A percentile compares a stretch with the other conserved stretches of the same genome.
Conservation (phyloP, 2,113 vertebrate species). For the Microcebus lehilahytsara region DNA sequence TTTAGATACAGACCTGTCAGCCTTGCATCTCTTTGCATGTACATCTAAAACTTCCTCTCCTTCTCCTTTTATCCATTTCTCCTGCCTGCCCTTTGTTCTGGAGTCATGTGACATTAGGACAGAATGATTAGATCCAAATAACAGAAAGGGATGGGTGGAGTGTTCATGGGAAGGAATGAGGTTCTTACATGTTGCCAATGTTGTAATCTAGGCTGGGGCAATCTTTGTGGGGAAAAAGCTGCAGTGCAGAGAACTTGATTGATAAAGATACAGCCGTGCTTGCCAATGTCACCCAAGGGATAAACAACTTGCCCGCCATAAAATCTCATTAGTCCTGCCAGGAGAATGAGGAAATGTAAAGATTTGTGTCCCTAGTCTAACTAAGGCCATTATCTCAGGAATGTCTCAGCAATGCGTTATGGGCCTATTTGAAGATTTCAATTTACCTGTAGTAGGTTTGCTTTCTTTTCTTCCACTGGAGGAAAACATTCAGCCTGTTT, state of each 20-base stretch:
- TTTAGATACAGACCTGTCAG: background rate
- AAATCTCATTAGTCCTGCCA: conserved; percentile 57
- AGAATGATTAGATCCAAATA: background rate
- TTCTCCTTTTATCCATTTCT: background rate
- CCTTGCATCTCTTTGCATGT: background rate
- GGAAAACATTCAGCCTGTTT: conserved; percentile 13
- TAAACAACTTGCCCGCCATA: conserved; percentile 29
- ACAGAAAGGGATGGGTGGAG: background rate
- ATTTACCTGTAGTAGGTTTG: conserved; percentile 56
- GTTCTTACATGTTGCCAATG: background rate
- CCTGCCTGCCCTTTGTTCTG: background rate
- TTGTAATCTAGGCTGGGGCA: background rate
- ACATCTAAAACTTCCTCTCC: background rate
- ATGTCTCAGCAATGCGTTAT: background rate
- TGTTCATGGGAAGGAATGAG: background rate
- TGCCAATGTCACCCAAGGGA: conserved; percentile 48
- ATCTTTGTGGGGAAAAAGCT: background rate
- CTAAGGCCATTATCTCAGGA: conserved; percentile 34
- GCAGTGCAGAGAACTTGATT: background rate
- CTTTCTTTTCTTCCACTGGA: conserved; percentile 18
- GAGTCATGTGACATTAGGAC: background rate
- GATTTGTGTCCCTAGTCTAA: conserved; percentile 37
- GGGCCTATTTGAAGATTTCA: conserved; percentile 51
- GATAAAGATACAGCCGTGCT: background rate
- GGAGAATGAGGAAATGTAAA: conserved; percentile 34